These are phyloP conservation scores for Polydrusus cervinus DNA, from an alignment of 2,888 invertebrate species.

Conservation along the genomic window DNA sequence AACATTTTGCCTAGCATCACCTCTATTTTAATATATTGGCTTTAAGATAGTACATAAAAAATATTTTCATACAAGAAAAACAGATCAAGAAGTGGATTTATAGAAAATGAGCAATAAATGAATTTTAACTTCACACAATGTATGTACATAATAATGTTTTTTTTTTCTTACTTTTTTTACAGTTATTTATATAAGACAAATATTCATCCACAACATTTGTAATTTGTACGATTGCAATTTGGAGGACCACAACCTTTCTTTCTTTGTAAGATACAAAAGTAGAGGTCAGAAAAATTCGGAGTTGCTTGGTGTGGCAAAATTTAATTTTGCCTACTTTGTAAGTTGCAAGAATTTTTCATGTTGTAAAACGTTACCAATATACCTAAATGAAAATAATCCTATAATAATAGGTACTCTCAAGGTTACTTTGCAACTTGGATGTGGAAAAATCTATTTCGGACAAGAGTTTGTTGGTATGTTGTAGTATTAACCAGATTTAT, in stretches of 20 bases:
- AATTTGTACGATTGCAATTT: slow-evolving; percentile 66
- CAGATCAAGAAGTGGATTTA: too few relatives aligned
- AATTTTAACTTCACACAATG: too few relatives aligned
- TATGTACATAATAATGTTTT: too few relatives aligned
- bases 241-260: slow-evolving; percentile 66
- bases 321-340: slow-evolving; percentile 65
- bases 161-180: slow-evolving; percentile 55
- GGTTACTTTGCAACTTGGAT: slow-evolving; percentile 71
- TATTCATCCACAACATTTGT: slow-evolving; percentile 69
- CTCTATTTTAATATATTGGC: too few relatives aligned
- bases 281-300: slow-evolving; percentile 70
- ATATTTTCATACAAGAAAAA: too few relatives aligned
- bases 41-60: too few relatives aligned
- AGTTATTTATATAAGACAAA: slow-evolving; percentile 72
- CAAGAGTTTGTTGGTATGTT: slow-evolving; percentile 71
- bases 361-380: slow-evolving; percentile 68
- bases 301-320: slow-evolving; percentile 70
- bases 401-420: slow-evolving; percentile 70
- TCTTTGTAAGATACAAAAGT: slow-evolving; percentile 71
- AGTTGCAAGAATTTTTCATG: slow-evolving; percentile 66
- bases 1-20: too few relatives aligned
- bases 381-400: slow-evolving; percentile 69
- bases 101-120: too few relatives aligned
- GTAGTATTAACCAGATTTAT: too few relatives aligned
- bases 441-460: slow-evolving; percentile 72